phyloP scores from a whole-genome alignment of 2,888 invertebrate genomes.

The Lathronympha strigana region DNA sequence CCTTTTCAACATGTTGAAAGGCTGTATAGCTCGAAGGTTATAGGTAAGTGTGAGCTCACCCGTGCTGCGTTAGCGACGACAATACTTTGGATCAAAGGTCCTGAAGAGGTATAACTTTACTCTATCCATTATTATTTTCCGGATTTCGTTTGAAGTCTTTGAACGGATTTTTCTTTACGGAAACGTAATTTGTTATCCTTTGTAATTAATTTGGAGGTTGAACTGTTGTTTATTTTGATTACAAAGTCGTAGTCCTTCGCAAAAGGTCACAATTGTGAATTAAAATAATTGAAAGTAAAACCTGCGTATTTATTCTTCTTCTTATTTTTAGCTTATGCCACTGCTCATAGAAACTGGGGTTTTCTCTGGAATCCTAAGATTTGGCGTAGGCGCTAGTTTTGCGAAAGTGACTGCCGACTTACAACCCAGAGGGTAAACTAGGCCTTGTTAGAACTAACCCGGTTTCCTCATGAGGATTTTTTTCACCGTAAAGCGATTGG shows the following conservation, averaged over 20 bases:
- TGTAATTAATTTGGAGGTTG: constrained; percentile 17
- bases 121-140: constrained; percentile 32
- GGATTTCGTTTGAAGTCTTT: constrained; percentile 36
- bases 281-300: neutral
- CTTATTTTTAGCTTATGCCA: neutral
- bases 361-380: too few relatives aligned
- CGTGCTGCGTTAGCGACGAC: too few relatives aligned
- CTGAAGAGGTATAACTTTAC: constrained; percentile 25
- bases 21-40: too few relatives aligned
- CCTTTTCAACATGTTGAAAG: too few relatives aligned
- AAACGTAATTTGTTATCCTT: constrained; percentile 20
- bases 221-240: constrained; percentile 12
- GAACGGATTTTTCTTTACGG: constrained; percentile 11
- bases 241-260: neutral
- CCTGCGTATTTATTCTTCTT: neutral
- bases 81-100: constrained; percentile 1
- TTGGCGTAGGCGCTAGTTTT: too few relatives aligned
- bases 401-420: too few relatives aligned
- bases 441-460: too few relatives aligned
- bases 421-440: too few relatives aligned
- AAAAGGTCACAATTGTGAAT: neutral
- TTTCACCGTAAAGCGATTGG: too few relatives aligned
- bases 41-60: neutral
- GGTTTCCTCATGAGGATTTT: too few relatives aligned
- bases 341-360: too few relatives aligned